Conservation (phyloP, 2,797 vertebrate species). For the Tinamus major region DNA sequence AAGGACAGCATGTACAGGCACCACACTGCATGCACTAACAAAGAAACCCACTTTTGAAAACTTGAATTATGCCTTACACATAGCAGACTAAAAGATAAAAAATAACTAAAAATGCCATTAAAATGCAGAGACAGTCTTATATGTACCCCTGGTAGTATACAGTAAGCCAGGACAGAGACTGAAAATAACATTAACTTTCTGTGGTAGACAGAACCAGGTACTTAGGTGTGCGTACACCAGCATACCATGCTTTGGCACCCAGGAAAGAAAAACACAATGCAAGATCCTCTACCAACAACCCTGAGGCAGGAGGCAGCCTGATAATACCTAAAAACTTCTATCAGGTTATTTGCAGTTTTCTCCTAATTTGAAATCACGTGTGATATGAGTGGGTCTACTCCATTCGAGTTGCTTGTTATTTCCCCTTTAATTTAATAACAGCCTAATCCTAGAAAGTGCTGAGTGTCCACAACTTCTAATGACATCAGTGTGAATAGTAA, state of each 20-base stretch:
- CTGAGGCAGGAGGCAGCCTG: background rate
- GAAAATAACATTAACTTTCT: background rate
- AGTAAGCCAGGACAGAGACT: background rate
- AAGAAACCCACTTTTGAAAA: background rate
- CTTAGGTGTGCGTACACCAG: background rate
- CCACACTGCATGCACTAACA: fast-evolving
- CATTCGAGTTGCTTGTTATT: background rate
- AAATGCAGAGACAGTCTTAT: background rate
- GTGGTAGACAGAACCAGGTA: too few species aligned
- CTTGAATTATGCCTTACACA: background rate
- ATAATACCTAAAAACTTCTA: background rate
- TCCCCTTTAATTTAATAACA: background rate
- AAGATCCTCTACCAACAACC: background rate
- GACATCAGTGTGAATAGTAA: background rate
- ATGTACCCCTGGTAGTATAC: background rate
- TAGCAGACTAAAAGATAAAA: background rate
- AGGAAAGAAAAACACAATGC: background rate
- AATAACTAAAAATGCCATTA: background rate
- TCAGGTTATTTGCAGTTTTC: background rate
- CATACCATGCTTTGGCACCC: background rate
- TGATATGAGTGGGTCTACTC: background rate
- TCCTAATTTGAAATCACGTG: background rate
- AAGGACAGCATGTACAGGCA: fast-evolving
- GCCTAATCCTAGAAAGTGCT: background rate
- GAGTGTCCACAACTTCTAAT: background rate